A percentile compares a stretch with the other conserved stretches of the same genome.
phyloP scores from a whole-genome alignment of 2,888 invertebrate genomes.

The Doris montereyensis region DNA sequence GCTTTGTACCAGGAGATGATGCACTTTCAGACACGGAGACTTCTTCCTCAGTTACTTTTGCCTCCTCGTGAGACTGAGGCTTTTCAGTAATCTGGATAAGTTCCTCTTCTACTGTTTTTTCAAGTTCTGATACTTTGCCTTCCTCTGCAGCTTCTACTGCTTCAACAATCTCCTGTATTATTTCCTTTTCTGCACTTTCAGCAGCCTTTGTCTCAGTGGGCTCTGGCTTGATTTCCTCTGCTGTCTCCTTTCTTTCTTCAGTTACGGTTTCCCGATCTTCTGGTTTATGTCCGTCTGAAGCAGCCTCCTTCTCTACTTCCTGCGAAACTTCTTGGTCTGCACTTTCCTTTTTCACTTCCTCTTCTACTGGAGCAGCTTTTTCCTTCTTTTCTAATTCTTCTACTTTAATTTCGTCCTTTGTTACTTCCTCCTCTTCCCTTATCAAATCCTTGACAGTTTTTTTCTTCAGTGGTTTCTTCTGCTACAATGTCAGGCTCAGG shows the following conservation, averaged over 20 bases:
- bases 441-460: not conserved
- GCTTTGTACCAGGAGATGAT: too few species aligned
- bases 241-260: slow-evolving; percentile 11
- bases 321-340: not conserved
- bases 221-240: slow-evolving; percentile 16
- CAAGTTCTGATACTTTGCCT: not conserved
- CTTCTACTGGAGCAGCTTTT: not conserved
- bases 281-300: not conserved
- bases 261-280: slow-evolving; percentile 11
- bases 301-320: not conserved
- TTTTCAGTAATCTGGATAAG: too few species aligned
- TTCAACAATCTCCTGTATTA: slow-evolving; percentile 10
- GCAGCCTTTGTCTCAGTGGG: not conserved
- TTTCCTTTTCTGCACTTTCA: not conserved
- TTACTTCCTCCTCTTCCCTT: not conserved
- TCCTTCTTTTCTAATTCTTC: not conserved
- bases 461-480: slow-evolving; percentile 6
- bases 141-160: slow-evolving; percentile 2
- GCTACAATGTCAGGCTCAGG: not conserved
- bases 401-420: not conserved
- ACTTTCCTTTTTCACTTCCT: not conserved
- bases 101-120: slow-evolving; percentile 9
- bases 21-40: too few species aligned
- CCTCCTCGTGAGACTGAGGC: too few species aligned
- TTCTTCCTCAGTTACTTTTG: too few species aligned